Evolutionary conservation across 2,888 invertebrate species (phyloP), one percentile per base, ranked within the genome.

Genomic region (Polyploca ridens): DNA sequence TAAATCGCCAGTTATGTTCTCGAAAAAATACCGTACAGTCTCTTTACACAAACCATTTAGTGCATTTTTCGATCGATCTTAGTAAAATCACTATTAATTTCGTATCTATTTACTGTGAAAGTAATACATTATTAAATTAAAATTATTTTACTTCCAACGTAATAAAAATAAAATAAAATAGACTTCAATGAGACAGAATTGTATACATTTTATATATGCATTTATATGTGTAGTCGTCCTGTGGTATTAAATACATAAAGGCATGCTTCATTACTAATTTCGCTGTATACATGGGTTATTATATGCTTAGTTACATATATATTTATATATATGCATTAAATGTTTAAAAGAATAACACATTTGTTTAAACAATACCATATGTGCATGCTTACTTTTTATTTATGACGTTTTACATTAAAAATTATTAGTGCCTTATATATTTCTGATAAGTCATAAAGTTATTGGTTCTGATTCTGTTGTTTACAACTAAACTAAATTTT

Each of bases 101-200:
- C 2, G 27, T 27, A 27, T 27, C 27, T 27, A 27, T 27, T 27
- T 27, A 27, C 2, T 27, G 27, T 27, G 27, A 27, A 27, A 27
- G 27, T 27, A 27, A 27, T 1, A 27, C 27, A 27, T 27, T 27
- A 27, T 27, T 27, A 27, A 27, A 27, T 27, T 27, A 1, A 35
- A 4, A 35, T 35, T 35, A 35, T 5, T n/a, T n/a, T n/a, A n/a
- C 3, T 41, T 41, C 41, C 0, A 38, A 38, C 8, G 1, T 38
- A 38, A 10, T 58, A 14, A 58, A 13, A 33, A 11, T 13, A 16
- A 58, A 58, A 41, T 7, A 54, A 16, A 57, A 38, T 14, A 33
- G 61, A 62, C 58, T 65, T 62, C 65, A 65, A 74, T 69, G 61
- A 75, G 75, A 75, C 76, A 73, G 75, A 73, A 72, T 73, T 70